A percentile compares a stretch with the other conserved stretches of the same genome.
These are phyloP conservation scores for Heliconius charithonia DNA, from an alignment of 2,888 invertebrate genomes.

Conservation along the genomic window DNA sequence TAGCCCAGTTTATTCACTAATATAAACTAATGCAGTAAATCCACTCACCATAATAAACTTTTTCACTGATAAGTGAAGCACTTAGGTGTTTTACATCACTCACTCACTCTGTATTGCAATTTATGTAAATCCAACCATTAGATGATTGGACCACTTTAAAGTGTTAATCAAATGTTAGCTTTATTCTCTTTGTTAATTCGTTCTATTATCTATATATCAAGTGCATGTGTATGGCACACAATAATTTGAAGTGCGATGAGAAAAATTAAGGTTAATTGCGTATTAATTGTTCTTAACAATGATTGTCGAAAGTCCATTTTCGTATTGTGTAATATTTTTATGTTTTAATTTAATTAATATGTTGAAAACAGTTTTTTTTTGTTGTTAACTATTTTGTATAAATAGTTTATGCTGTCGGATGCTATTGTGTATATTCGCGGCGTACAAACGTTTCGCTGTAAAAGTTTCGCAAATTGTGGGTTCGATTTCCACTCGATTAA, in stretches of 20 bases:
- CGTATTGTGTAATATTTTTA: background rate
- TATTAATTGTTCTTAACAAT: conserved; percentile 16
- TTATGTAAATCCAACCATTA: conserved; percentile 4
- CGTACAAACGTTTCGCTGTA: too few relatives aligned
- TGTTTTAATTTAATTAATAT: background rate
- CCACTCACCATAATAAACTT: background rate
- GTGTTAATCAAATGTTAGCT: conserved; percentile 17
- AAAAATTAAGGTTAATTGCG: conserved; percentile 30
- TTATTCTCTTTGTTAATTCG: conserved; percentile 22
- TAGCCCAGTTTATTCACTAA: background rate
- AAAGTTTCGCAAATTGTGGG: too few relatives aligned
- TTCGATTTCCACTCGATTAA: too few relatives aligned
- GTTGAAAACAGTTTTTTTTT: too few relatives aligned
- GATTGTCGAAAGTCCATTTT: conserved; percentile 5
- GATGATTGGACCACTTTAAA: background rate
- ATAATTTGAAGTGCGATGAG: conserved; percentile 12
- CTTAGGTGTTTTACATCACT: conserved; percentile 6
- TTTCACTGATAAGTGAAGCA: conserved; percentile 8
- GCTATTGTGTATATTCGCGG: background rate
- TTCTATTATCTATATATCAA: conserved; percentile 15
- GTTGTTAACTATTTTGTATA: background rate
- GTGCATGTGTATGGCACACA: background rate
- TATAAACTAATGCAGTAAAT: background rate
- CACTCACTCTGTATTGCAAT: background rate
- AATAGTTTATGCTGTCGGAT: background rate